These are phyloP conservation scores for Disparrhopalites patrizii DNA, from an alignment of 2,888 invertebrate genomes.

Conservation along the genomic window DNA sequence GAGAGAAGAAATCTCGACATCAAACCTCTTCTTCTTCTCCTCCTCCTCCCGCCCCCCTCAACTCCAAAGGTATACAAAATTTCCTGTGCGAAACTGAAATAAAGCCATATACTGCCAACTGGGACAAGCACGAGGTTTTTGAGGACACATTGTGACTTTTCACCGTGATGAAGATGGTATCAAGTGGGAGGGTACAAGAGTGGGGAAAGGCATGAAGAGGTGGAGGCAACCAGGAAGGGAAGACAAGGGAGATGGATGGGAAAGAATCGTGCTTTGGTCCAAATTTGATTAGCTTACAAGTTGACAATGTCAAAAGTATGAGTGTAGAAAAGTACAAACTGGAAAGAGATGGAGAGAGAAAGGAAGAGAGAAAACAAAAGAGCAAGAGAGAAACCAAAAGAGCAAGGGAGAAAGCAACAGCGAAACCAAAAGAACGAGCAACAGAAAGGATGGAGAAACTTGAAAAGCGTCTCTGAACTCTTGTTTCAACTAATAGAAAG, in stretches of 20 bases:
- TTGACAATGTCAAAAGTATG: constrained; percentile 4
- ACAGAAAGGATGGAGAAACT: background rate
- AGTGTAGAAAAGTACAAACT: background rate
- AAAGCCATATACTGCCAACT: too few species aligned
- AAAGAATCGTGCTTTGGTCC: background rate
- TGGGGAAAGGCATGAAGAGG: too few species aligned
- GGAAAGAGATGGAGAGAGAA: background rate
- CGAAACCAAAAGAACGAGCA: background rate
- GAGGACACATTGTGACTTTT: too few species aligned
- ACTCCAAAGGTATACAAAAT: too few species aligned
- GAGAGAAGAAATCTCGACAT: too few species aligned
- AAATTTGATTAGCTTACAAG: constrained; percentile 5
- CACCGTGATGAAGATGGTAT: too few species aligned
- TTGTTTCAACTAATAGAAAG: too few species aligned
- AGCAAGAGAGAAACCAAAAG: background rate
- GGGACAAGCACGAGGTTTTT: too few species aligned
- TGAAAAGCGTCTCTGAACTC: constrained; percentile 7
- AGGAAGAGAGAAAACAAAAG: background rate
- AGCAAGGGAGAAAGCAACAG: background rate
- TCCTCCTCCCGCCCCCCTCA: too few species aligned
- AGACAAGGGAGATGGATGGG: background rate
- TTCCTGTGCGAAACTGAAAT: too few species aligned
- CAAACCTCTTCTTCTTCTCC: too few species aligned
- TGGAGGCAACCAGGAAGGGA: background rate
- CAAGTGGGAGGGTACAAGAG: too few species aligned